Evolutionary conservation across 2,888 invertebrate genomes (phyloP).

Genomic region (Plebejus anna): DNA sequence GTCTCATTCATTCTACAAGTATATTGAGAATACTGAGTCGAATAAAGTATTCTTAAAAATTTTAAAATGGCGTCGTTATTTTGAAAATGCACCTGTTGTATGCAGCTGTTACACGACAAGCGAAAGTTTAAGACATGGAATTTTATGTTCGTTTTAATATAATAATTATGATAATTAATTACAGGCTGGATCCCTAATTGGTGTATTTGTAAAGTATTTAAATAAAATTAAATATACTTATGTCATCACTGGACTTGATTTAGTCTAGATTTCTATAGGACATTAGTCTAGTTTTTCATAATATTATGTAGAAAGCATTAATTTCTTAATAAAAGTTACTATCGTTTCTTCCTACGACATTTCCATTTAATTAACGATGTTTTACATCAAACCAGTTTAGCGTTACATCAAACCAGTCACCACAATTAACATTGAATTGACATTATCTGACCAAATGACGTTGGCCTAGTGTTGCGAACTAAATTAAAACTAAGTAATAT

Average conservation of each 20-base stretch:
- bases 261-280: background rate
- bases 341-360: too few species aligned
- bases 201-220: background rate
- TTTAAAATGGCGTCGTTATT: constrained; percentile 18
- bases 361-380: too few species aligned
- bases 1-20: background rate
- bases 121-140: constrained; percentile 9
- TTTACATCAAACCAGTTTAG: too few species aligned
- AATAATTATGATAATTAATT: background rate
- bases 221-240: background rate
- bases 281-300: background rate
- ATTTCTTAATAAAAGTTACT: too few species aligned
- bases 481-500: too few species aligned
- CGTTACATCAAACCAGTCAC: too few species aligned
- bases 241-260: background rate
- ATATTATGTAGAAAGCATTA: background rate
- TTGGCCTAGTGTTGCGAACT: too few species aligned
- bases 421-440: too few species aligned
- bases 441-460: too few species aligned
- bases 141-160: background rate
- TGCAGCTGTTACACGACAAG: constrained; percentile 5
- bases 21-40: background rate
- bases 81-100: constrained; percentile 22
- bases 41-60: background rate
- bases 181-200: background rate